Evolutionary conservation across 2,113 vertebrate genomes (phyloP).

Genomic region (Bos javanicus): DNA sequence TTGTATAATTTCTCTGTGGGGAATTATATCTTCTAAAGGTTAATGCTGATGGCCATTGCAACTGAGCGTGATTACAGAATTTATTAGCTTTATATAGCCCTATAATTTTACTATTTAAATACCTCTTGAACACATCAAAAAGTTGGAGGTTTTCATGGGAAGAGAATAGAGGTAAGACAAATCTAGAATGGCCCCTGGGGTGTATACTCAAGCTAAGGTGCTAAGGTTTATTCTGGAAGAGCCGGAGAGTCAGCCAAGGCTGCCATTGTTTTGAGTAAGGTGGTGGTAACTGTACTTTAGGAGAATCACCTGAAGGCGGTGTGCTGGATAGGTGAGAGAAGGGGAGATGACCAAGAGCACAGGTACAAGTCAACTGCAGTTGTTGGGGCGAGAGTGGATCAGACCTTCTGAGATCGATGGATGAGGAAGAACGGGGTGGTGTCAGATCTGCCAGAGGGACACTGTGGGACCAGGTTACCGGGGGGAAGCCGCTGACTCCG

Average conservation of each 20-base stretch:
- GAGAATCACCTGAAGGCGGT: not conserved
- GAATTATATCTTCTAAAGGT: slow-evolving; percentile 35
- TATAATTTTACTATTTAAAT: slow-evolving; percentile 35
- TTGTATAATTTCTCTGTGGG: slow-evolving; percentile 19
- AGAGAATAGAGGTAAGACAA: not conserved
- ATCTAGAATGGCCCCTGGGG: not conserved
- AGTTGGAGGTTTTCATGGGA: not conserved
- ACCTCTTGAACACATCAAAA: slow-evolving; percentile 1
- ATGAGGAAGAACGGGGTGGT: not conserved
- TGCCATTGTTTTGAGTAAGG: not conserved
- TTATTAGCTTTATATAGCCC: slow-evolving; percentile 20
- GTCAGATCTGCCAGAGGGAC: not conserved
- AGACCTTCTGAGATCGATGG: not conserved
- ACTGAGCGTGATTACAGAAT: not conserved
- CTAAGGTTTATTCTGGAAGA: not conserved
- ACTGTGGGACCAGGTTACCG: not conserved
- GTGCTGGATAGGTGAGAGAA: not conserved
- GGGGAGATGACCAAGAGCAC: not conserved
- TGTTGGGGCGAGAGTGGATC: not conserved
- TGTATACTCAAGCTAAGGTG: too few species aligned
- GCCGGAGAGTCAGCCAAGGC: not conserved
- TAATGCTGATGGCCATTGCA: slow-evolving; percentile 22
- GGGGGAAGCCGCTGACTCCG: not conserved
- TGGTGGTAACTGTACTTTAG: not conserved
- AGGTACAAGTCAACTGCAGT: not conserved